phyloP scores from a whole-genome alignment of 2,888 invertebrate genomes.

The Spisula solida region DNA sequence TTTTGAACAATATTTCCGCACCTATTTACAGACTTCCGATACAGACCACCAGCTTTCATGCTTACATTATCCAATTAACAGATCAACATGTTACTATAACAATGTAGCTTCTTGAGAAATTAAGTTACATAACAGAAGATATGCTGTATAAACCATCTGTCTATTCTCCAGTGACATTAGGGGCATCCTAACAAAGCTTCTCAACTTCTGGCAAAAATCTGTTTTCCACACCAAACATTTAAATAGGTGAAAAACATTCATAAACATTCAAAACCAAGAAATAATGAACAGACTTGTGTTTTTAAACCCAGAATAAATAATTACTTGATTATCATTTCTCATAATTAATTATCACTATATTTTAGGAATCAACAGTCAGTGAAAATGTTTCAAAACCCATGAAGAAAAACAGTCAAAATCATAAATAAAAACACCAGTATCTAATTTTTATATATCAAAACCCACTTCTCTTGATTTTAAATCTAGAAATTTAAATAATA shows the following conservation, averaged over 20 bases:
- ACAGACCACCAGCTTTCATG: constrained; percentile 3
- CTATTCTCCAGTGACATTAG: neutral
- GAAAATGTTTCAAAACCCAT: too few relatives aligned
- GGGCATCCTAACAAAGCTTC: neutral
- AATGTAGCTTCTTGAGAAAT: constrained; percentile 5
- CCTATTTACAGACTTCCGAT: neutral
- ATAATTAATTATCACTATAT: too few relatives aligned
- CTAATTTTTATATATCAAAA: too few relatives aligned
- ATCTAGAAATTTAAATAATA: too few relatives aligned
- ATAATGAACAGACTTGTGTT: neutral
- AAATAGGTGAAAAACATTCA: neutral
- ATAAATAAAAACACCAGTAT: too few relatives aligned
- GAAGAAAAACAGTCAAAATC: too few relatives aligned
- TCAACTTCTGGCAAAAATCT: neutral
- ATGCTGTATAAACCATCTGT: neutral
- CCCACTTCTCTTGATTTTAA: too few relatives aligned
- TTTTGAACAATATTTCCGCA: constrained; percentile 9
- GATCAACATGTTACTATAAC: constrained; percentile 25
- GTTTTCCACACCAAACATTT: neutral
- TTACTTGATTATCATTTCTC: too few relatives aligned
- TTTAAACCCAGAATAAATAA: too few relatives aligned
- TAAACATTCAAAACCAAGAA: neutral
- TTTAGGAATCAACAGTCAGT: too few relatives aligned
- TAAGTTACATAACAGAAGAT: constrained; percentile 13
- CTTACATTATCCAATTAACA: constrained; percentile 25